A percentile compares a stretch with the other conserved stretches of the same genome.
Conservation (phyloP, 2,113 vertebrate species). For the Mastomys coucha region DNA sequence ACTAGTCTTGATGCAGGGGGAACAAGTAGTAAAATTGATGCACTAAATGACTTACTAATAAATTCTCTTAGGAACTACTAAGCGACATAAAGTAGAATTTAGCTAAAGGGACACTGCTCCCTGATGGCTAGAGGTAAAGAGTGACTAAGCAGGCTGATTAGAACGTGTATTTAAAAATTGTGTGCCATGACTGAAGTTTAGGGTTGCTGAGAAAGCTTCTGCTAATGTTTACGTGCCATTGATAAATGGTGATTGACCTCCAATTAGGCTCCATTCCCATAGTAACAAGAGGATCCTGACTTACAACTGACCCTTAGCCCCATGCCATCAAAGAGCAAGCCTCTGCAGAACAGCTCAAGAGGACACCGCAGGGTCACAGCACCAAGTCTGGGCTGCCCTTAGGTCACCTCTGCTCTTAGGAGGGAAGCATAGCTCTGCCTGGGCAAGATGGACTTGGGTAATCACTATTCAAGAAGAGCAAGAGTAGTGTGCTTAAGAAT, state of each 20-base stretch:
- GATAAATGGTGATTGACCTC: background rate
- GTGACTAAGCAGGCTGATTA: background rate
- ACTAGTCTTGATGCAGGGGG: background rate
- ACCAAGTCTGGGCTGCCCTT: too few relatives aligned
- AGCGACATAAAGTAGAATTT: background rate
- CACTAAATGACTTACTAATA: background rate
- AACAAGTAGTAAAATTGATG: background rate
- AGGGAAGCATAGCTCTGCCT: background rate
- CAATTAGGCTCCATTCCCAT: background rate
- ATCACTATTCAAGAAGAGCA: background rate
- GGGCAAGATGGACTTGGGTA: background rate
- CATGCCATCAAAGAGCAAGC: background rate
- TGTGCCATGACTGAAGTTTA: too few relatives aligned
- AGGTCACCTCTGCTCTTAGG: background rate
- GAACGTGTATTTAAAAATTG: background rate
- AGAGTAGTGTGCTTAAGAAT: background rate
- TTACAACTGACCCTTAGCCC: background rate
- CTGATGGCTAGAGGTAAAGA: too few relatives aligned
- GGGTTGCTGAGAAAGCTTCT: background rate
- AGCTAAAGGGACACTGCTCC: background rate
- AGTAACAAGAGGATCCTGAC: background rate
- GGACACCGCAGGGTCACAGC: background rate
- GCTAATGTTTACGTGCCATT: background rate
- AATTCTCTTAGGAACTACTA: background rate
- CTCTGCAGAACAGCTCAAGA: background rate